Evolutionary conservation across 2,113 vertebrate genomes (phyloP).

Genomic region (Perca fluviatilis): DNA sequence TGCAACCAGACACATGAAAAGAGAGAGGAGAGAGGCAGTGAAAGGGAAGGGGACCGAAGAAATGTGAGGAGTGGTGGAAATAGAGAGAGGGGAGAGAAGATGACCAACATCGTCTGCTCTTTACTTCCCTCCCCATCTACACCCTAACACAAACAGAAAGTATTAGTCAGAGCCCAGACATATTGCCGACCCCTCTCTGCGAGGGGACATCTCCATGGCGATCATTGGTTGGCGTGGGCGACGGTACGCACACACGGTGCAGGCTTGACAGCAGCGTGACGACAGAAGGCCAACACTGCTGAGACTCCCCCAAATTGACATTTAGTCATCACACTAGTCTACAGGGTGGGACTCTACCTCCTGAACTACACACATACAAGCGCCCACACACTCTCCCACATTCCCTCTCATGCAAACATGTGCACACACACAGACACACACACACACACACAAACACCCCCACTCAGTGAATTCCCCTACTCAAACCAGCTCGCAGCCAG

Average conservation of each 20-base stretch:
- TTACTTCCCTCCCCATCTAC: slow-evolving; percentile 40
- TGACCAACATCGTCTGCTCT: slow-evolving; percentile 58
- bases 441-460: slow-evolving; percentile 34
- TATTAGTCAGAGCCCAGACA: slow-evolving; percentile 78
- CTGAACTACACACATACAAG: slow-evolving; percentile 52
- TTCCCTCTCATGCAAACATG: slow-evolving; percentile 54
- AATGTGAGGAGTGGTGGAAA: slow-evolving; percentile 12
- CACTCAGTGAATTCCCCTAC: slow-evolving; percentile 67
- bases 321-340: slow-evolving; percentile 70
- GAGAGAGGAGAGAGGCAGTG: not conserved
- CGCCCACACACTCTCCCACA: slow-evolving; percentile 56
- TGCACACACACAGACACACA: slow-evolving; percentile 35
- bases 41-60: not conserved
- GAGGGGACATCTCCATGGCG: slow-evolving; percentile 69
- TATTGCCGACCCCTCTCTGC: slow-evolving; percentile 62
- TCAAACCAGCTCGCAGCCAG: slow-evolving; percentile 65
- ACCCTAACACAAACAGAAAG: slow-evolving; percentile 64
- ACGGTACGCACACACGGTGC: slow-evolving; percentile 46
- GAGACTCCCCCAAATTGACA: slow-evolving; percentile 69
- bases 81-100: slow-evolving; percentile 22
- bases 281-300: slow-evolving; percentile 64
- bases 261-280: slow-evolving; percentile 46
- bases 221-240: slow-evolving; percentile 41
- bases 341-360: slow-evolving; percentile 63
- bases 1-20: slow-evolving; percentile 45